Evolutionary conservation across 2,113 vertebrate genomes (phyloP), one percentile per base, ranked within the genome.

Genomic region (Callopanchax toddi): DNA sequence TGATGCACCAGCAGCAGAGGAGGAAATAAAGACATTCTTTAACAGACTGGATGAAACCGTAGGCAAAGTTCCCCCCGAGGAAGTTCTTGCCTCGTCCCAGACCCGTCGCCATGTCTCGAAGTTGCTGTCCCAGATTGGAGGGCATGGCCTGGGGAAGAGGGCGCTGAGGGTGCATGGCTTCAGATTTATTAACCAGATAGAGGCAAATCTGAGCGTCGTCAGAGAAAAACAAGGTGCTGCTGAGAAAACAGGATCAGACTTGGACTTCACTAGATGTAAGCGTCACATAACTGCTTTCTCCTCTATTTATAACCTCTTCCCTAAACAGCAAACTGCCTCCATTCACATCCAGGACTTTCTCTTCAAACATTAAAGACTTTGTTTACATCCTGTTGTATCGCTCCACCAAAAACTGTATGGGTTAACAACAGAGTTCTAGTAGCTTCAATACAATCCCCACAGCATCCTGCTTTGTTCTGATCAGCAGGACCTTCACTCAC

Each of bases 1-100:
- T 93, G 74, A 97, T 86, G 77, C 95, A 98, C 95, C 95, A 97
- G 85, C 96, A 97, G 89, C 97, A 97, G 22, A 98, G 94, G 13
- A 96, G 89, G 60, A 97, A 81, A 60, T 93, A 96, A 16, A 93
- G 75, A 0, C 93, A 91, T 51, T 96, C 93, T 63, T 90, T 93
- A 49, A 95, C 79, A 3, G 91, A 89, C 59, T 82, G 86, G 69
- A 93, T 87, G 18, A 94, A 72, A 26, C 90, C 79, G 34, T 91
- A 92, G 39, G 88, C 78, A 0, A 90, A 52, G 82, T 87, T 88
- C 59, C 88, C 79, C 12, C 92, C 91, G 37, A 93, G 52, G 3
- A 91, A 71, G 29, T 87, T 64, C 49, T 87, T 88, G 52, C 78
- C 11, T 0, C 72, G 75, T 36, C 89, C 86, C 0, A 89, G 68